Base-by-base conservation (phyloP, 2,797 vertebrate genomes). In the Emys orbicularis region DNA sequence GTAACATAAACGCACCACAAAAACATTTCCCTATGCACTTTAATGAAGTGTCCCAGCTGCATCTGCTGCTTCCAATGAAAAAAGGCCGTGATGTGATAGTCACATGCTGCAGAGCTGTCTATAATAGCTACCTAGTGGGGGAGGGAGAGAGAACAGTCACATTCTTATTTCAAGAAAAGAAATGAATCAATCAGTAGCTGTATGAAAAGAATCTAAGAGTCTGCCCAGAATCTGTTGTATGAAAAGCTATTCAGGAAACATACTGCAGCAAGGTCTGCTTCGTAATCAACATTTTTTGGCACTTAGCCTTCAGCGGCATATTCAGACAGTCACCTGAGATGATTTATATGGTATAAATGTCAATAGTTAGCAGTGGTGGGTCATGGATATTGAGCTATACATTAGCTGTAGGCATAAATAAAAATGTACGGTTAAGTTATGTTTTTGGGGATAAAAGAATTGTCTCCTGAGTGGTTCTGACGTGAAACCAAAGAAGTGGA, bases 121-220 rank as follows among this genome's bases (percentile, higher is more conserved):
- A 82, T 92, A 92, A 88, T 91, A 94, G 61, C 91, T 97, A 91
- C 93, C 95, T 96, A 97, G 80, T 52, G 25, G 87, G 90, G 88
- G 84, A 83, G 84, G 44, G 93, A 81, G 81, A 53, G 44, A 76
- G 91, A 56, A 93, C 76, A 11, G 93, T 89, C 93, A 93, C 92
- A 79, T 90, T 94, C 90, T 61, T 89, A 56, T 84, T 96, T 94
- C 87, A 90, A 93, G 88, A 83, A 88, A 95, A 96, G 95, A 94
- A 92, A 95, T 90, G 92, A 95, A 96, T 97, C 95, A 97, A 93
- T 97, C 96, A 87, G 89, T 85, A 89, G 49, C 83, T 92, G 15
- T 83, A 23, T 50, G 68, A 72, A 85, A 90, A 94, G 90, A 93
- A 87, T 6, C 85, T 61, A 82, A 93, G 92, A 94, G 83, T 41